These are phyloP conservation scores for Platysteira castanea DNA, from an alignment of 2,113 vertebrate species.

Conservation along the genomic window DNA sequence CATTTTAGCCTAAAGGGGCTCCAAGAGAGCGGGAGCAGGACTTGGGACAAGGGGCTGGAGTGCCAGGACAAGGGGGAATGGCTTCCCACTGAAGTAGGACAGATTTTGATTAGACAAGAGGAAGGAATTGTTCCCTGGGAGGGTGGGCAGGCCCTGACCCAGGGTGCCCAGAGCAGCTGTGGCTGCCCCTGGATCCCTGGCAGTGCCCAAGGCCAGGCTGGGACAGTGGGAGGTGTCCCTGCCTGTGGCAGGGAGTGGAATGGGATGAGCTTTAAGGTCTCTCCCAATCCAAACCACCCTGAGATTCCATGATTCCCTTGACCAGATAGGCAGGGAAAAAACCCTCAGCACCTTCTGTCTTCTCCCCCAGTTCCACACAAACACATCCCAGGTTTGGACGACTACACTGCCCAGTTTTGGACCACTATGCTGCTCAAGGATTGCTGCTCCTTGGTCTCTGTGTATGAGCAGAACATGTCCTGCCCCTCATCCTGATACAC, in stretches of 20 bases:
- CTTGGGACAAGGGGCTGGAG: not conserved
- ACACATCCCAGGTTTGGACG: not conserved
- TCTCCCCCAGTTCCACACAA: not conserved
- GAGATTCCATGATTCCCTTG: not conserved
- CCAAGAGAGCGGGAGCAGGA: not conserved
- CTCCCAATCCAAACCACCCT: not conserved
- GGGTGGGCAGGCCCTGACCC: no score
- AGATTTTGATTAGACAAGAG: not conserved
- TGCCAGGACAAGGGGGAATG: not conserved
- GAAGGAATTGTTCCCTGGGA: not conserved
- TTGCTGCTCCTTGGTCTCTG: not conserved
- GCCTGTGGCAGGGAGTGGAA: not conserved
- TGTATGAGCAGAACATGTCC: not conserved
- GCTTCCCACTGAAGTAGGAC: not conserved
- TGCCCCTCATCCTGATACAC: accelerated
- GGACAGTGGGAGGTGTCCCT: not conserved
- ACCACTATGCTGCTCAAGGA: not conserved
- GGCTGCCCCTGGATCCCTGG: not conserved
- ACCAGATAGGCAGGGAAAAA: not conserved
- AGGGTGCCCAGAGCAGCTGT: not conserved
- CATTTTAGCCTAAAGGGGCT: not conserved
- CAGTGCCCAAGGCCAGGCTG: not conserved
- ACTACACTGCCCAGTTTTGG: not conserved
- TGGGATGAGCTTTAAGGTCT: not conserved
- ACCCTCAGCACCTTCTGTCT: not conserved